Percentiles rank a stretch among this genome's conserved stretches.
Evolutionary conservation across 1,140 invertebrate genomes (phyloP).

Genomic region (Aphelenchoides fujianensis): DNA sequence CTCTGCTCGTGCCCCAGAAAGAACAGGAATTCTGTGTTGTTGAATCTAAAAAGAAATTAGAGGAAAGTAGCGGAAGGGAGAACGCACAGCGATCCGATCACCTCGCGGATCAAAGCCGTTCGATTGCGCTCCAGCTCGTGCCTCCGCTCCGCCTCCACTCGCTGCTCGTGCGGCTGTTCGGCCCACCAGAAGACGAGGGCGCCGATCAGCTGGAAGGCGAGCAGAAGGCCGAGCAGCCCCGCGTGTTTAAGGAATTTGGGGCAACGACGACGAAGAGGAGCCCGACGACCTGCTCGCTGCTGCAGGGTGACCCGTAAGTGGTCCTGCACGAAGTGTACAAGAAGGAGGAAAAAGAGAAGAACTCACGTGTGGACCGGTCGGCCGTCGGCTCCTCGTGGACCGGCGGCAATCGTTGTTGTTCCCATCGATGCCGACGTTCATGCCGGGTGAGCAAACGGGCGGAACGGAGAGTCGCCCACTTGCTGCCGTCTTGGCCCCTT

Average conservation of each 20-base stretch:
- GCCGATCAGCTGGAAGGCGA: conserved; percentile 52
- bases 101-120: conserved; percentile 34
- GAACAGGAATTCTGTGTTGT: conserved; percentile 51
- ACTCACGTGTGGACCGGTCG: too few species aligned
- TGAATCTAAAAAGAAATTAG: conserved; percentile 23
- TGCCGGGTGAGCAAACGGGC: conserved; percentile 26
- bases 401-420: too few species aligned
- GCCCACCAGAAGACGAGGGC: conserved; percentile 50
- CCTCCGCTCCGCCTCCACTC: conserved; percentile 43
- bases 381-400: too few species aligned
- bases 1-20: conserved; percentile 41
- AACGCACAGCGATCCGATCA: conserved; percentile 38
- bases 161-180: conserved; percentile 40
- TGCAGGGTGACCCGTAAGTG: too few species aligned
- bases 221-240: conserved; percentile 38
- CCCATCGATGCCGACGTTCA: too few species aligned
- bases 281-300: too few species aligned
- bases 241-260: conserved; percentile 55
- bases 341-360: too few species aligned
- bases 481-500: too few species aligned
- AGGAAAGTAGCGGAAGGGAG: background rate
- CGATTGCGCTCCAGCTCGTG: conserved; percentile 36
- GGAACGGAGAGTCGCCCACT: too few species aligned
- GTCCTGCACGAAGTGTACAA: too few species aligned
- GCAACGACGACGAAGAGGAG: too few species aligned